A percentile compares a stretch with the other conserved stretches of the same genome.
Conservation (phyloP, 1,140 invertebrate genomes). For the Mactra quadrangularis region DNA sequence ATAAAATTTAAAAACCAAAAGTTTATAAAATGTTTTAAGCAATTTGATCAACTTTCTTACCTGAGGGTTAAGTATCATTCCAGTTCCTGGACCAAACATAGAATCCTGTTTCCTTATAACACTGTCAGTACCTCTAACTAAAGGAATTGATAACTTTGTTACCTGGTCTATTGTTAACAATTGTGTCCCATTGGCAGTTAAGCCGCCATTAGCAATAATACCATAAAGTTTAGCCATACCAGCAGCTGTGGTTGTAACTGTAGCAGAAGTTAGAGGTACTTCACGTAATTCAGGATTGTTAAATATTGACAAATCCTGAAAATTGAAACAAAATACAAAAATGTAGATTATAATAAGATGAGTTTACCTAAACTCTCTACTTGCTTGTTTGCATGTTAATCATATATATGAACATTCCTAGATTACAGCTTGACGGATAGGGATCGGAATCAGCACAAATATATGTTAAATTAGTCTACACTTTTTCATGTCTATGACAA, state of each 20-base stretch:
- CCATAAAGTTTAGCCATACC: conserved; percentile 49
- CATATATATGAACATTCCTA: too few relatives aligned
- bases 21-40: too few relatives aligned
- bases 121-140: neutral
- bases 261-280: conserved; percentile 24
- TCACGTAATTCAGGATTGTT: conserved; percentile 39
- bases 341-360: too few relatives aligned
- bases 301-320: conserved; percentile 22
- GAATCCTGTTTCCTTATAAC: neutral
- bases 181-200: conserved; percentile 1
- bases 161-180: neutral
- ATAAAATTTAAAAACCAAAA: too few relatives aligned
- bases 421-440: too few relatives aligned
- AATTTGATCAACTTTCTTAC: too few relatives aligned
- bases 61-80: conserved; percentile 9
- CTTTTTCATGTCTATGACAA: too few relatives aligned
- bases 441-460: too few relatives aligned
- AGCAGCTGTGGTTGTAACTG: conserved; percentile 25
- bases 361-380: too few relatives aligned
- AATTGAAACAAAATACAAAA: too few relatives aligned
- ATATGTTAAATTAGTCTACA: too few relatives aligned
- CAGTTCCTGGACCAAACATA: conserved; percentile 40
- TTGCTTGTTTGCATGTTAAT: too few relatives aligned
- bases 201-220: conserved; percentile 56
- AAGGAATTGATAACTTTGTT: neutral